Conservation (phyloP, 2,797 vertebrate genomes). For the Avahi laniger region DNA sequence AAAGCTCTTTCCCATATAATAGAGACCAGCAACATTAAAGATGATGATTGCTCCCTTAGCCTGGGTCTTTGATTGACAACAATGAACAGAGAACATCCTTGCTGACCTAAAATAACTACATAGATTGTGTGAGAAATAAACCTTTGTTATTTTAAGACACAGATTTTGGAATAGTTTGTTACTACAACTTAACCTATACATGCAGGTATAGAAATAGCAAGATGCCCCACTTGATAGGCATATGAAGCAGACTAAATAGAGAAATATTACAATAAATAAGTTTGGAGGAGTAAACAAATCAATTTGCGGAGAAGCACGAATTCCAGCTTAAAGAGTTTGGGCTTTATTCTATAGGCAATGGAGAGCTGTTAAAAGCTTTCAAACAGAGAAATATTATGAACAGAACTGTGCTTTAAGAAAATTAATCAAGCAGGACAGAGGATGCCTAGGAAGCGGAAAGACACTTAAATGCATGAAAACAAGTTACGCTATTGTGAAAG, state of each 20-base stretch:
- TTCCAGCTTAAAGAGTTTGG: constrained; percentile 38
- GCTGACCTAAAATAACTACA: neutral
- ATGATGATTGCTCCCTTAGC: neutral
- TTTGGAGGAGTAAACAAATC: constrained; percentile 37
- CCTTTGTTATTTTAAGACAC: constrained; percentile 5
- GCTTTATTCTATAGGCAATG: constrained; percentile 58
- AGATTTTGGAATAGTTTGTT: constrained; percentile 3
- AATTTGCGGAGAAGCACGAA: constrained; percentile 51
- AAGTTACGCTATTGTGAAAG: constrained; percentile 71
- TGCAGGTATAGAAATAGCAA: neutral
- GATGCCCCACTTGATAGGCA: neutral
- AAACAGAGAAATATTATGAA: constrained; percentile 65
- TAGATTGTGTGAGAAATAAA: neutral
- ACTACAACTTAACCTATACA: neutral
- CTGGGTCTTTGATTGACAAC: neutral
- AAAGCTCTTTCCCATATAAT: neutral
- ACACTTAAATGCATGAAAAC: constrained; percentile 60
- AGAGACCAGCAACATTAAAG: neutral
- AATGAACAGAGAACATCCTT: neutral
- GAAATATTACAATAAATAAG: neutral
- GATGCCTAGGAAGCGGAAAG: constrained; percentile 67
- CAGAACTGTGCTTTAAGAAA: constrained; percentile 64
- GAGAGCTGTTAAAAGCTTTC: constrained; percentile 64
- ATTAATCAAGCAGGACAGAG: constrained; percentile 69
- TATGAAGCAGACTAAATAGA: constrained; percentile 3